phyloP scores from a whole-genome alignment of 1,140 invertebrate genomes.

The Delia radicum region DNA sequence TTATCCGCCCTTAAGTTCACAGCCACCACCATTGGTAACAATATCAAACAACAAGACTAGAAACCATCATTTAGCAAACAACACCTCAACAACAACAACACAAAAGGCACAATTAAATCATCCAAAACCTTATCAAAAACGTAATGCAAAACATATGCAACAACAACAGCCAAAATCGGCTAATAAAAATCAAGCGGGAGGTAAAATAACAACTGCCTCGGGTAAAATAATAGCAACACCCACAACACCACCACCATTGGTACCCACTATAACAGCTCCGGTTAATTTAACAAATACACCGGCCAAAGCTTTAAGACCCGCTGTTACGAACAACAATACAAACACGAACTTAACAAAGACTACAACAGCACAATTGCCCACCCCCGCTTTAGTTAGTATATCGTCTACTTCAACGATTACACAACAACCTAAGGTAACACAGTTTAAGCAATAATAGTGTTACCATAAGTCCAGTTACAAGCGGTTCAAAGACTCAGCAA shows the following conservation, averaged over 20 bases:
- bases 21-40: conserved; percentile 48
- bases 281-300: conserved; percentile 15
- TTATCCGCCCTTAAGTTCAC: conserved; percentile 34
- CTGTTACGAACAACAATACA: no score
- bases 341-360: background rate
- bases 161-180: conserved; percentile 24
- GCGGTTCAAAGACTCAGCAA: no score
- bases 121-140: conserved; percentile 43
- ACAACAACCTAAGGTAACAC: background rate
- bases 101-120: conserved; percentile 32
- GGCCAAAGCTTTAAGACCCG: conserved; percentile 35
- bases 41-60: conserved; percentile 35
- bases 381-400: conserved; percentile 15
- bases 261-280: conserved; percentile 36
- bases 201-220: conserved; percentile 25
- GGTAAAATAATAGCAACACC: conserved; percentile 45
- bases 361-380: background rate
- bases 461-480: background rate
- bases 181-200: background rate
- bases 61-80: conserved; percentile 23
- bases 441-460: background rate
- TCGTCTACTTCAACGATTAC: background rate
- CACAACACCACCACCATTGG: conserved; percentile 47
- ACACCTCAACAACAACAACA: background rate
- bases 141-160: conserved; percentile 22